These are phyloP conservation scores for Myotis vivesi DNA, from an alignment of 2,797 vertebrate species.

Conservation along the genomic window DNA sequence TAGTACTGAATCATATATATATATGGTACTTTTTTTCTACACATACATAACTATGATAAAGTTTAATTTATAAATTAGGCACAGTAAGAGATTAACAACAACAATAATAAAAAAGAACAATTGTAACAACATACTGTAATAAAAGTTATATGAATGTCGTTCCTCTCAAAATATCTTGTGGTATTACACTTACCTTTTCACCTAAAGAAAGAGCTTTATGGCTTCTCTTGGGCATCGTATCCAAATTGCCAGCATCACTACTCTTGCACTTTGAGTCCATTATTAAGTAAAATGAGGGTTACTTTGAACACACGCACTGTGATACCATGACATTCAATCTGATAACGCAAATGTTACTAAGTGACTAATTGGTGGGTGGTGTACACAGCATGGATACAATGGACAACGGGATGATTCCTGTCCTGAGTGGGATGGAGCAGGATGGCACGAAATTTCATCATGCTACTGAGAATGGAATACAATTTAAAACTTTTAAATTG, in stretches of 20 bases:
- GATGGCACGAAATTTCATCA: background rate
- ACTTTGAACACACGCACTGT: background rate
- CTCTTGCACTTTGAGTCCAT: background rate
- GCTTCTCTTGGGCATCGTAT: background rate
- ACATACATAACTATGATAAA: background rate
- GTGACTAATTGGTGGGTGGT: background rate
- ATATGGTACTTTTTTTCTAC: background rate
- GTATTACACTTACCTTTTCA: background rate
- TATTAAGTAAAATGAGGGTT: background rate
- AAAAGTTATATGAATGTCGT: background rate
- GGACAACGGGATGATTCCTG: background rate
- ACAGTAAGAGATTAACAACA: background rate
- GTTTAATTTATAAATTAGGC: background rate
- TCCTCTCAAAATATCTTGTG: background rate
- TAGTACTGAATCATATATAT: background rate
- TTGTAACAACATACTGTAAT: background rate
- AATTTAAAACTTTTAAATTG: background rate
- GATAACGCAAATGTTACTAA: background rate
- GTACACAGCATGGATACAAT: background rate
- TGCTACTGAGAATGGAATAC: background rate
- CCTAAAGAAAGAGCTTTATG: background rate
- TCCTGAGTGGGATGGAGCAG: background rate
- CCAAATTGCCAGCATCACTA: background rate
- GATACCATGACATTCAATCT: background rate
- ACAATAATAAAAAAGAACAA: background rate